Evolutionary conservation across 37 sponge, comb jelly and placozoan genomes (phyloP).

Genomic region (Spongilla lacustris): DNA sequence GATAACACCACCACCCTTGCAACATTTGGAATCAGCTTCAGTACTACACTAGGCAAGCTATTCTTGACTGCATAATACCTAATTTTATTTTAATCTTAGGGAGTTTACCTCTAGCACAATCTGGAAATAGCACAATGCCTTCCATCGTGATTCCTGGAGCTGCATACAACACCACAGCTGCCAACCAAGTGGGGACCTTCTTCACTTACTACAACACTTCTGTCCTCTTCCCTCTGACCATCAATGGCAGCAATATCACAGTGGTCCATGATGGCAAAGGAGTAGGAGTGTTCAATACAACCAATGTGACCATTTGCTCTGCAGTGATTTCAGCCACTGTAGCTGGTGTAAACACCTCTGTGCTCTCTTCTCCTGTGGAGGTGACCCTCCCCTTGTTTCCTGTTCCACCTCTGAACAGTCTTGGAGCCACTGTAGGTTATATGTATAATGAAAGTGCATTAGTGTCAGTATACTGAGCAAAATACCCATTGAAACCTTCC

Average conservation of each 20-base stretch:
- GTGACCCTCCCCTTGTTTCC: not conserved
- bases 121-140: not conserved
- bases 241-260: not conserved
- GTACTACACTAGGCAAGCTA: not conserved
- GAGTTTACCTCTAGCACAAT: not conserved
- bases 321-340: slow-evolving; percentile 24
- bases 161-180: not conserved
- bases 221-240: slow-evolving; percentile 6
- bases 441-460: not conserved
- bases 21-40: not conserved
- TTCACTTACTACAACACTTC: not conserved
- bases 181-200: not conserved
- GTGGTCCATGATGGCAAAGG: not conserved
- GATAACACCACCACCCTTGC: not conserved
- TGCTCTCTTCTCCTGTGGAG: not conserved
- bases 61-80: not conserved
- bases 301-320: slow-evolving; percentile 16
- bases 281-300: slow-evolving; percentile 7
- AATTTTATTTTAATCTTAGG: not conserved
- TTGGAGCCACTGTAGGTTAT: not conserved
- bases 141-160: not conserved
- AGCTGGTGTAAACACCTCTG: slow-evolving; percentile 3
- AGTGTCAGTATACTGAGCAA: not conserved
- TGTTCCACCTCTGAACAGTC: not conserved
- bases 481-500: not conserved